Base-by-base conservation (phyloP, 2,113 vertebrate species). In the Triplophysa siluroides region DNA sequence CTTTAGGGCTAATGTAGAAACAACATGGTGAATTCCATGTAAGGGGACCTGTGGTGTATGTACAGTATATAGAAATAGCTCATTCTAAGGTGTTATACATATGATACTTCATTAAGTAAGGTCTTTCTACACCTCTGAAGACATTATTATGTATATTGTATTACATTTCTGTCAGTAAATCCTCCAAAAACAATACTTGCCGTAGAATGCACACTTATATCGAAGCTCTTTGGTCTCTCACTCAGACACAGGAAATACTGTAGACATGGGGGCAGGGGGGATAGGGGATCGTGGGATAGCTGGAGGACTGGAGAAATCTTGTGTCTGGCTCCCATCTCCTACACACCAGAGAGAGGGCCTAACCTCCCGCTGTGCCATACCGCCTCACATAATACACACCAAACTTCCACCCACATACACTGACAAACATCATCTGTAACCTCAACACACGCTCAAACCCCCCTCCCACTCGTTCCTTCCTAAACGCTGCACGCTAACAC, bases 291-390 rank as follows among this genome's bases (percentile, higher is more conserved):
- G 47, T 71, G 66, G 67, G 66, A 77, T 61, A 75, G 71, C 66
- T 81, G 47, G 72, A 78, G 80, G 76, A 78, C 70, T 61, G 26
- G 68, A 80, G 76, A 52, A 69, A 65, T 73, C 70, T 81, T 78
- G 56, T n/a, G 56, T 78, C 63, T 78, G 54, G 61, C 71, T 76
- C 73, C 43, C 23, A 80, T 69, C 68, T 80, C 78, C 60, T 47
- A 47, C 74, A 81, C 64, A 69, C 54, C 26, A 54, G 66, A 81
- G 56, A 70, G 33, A 61, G 52, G 70, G 16, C 69, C 65, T 65
- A 47, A 74, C 76, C 68, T 78, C 76, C 76, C 60, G 61, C 81
- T 78, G 68, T 73, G 81, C 71, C 58, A 14, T 62, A 4, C 68
- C 73, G 69, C 67, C 41, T 66, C 13, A 1, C 58, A 78, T 68